Evolutionary conservation across 2,888 invertebrate genomes (phyloP).

Genomic region (Drosophila paranaensis): DNA sequence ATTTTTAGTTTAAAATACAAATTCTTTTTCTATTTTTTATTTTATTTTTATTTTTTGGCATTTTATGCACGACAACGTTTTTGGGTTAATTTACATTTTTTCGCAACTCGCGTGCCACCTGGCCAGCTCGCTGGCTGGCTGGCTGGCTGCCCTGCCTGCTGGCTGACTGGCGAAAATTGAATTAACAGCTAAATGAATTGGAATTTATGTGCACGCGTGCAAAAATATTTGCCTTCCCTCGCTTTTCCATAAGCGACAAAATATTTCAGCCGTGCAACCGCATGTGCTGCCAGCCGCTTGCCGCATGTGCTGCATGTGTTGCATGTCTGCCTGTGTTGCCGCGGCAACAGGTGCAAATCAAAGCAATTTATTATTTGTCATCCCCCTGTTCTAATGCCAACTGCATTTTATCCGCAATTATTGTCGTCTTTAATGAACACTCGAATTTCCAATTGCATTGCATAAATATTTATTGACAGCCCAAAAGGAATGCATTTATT

Average conservation of each 20-base stretch:
- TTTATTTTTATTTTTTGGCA: constrained; percentile 42
- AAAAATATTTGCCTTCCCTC: constrained; percentile 34
- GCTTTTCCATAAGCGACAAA: constrained; percentile 20
- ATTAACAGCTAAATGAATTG: constrained; percentile 56
- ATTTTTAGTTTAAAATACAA: constrained; percentile 61
- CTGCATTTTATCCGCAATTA: background rate
- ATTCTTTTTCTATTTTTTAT: background rate
- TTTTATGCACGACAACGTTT: constrained; percentile 75
- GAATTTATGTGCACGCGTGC: constrained; percentile 53
- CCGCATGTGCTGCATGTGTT: constrained; percentile 14
- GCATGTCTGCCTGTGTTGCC: constrained; percentile 9
- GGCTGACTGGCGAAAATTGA: constrained; percentile 40
- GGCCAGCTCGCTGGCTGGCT: background rate
- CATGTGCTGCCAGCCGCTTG: constrained; percentile 1
- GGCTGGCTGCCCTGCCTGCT: constrained; percentile 6
- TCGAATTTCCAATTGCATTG: background rate
- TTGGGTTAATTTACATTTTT: constrained; percentile 69
- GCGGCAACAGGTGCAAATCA: constrained; percentile 43
- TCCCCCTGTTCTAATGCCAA: background rate
- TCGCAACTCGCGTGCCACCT: constrained; percentile 25
- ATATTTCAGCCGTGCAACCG: constrained; percentile 31
- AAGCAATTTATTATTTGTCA: constrained; percentile 4
- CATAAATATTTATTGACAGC: background rate
- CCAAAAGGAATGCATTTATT: background rate
- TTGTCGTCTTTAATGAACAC: background rate